Base-by-base conservation (phyloP, 1,140 invertebrate genomes). In the Drosophila biarmipes region DNA sequence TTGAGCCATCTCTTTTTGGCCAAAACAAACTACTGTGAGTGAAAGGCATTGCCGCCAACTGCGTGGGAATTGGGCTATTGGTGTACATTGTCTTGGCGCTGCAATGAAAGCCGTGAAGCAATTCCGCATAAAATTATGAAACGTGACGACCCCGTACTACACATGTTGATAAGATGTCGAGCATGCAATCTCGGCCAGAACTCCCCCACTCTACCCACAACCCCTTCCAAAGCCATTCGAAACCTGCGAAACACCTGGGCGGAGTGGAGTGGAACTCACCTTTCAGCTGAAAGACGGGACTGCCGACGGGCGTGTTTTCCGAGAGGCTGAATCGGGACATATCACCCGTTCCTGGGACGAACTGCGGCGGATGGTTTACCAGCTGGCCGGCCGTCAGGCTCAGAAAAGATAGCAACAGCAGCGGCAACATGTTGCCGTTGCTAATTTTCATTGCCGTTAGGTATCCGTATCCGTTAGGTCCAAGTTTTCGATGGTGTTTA, bases 291-390 rank as follows among this genome's bases (percentile, higher is more conserved):
- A 96, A 97, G 19, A 97, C 95, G 0, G 95, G 94, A 34, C 95
- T 94, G 19, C 96, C 96, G 8, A 96, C 95, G 40, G 93, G 93
- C 2, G 96, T 96, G 68, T 96, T 94, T 91, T 97, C 96, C 8
- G 94, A 93, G n/a, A 97, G 90, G 31, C 95, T 94, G 74, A 97
- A 95, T 38, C 94, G 93, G 4, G 95, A 94, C 96, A 97, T 96
- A 78, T 97, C 96, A 6, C 96, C 96, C 6, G 92, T 92, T 34
- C 95, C 95, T 21, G 95, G 94, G 7, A 96, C 92, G 86, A 97
- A 97, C 69, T 95, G 94, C 6, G 96, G 96, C 1, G 95, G 94
- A 62, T 94, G 93, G 93, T 96, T 96, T 72, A 95, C 93, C 71
- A 91, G 63, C 55, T 92, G 91, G 52, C 85, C 76, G 17, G 54